These are phyloP conservation scores for Megastigmus dorsalis DNA, from an alignment of 2,888 invertebrate genomes.

Conservation along the genomic window DNA sequence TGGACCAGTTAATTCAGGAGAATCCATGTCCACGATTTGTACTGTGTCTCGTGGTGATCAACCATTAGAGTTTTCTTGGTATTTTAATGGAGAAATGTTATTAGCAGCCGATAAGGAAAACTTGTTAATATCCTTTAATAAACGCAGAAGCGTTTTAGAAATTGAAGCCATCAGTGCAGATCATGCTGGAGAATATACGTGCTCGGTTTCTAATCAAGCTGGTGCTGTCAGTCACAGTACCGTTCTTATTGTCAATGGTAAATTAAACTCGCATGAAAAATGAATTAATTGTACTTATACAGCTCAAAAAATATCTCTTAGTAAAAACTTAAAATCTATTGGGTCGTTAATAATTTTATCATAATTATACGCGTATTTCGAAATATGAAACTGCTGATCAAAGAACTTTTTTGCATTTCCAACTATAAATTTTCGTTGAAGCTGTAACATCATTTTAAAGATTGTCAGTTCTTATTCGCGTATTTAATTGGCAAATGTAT, in stretches of 20 bases:
- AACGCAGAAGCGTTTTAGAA: slow-evolving; percentile 79
- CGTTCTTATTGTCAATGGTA: slow-evolving; percentile 85
- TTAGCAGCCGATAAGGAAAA: slow-evolving; percentile 66
- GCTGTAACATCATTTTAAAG: too few species aligned
- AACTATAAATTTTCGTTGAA: too few species aligned
- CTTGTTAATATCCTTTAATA: slow-evolving; percentile 74
- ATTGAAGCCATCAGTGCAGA: slow-evolving; percentile 82
- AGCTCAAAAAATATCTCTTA: too few species aligned
- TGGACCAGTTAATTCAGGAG: slow-evolving; percentile 80
- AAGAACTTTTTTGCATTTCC: too few species aligned
- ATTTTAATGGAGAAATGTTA: slow-evolving; percentile 80
- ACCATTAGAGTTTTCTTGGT: slow-evolving; percentile 85
- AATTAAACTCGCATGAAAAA: slow-evolving; percentile 18
- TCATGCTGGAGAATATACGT: slow-evolving; percentile 86
- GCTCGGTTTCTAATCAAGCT: slow-evolving; percentile 83
- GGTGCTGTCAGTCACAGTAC: slow-evolving; percentile 82
- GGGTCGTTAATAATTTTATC: too few species aligned
- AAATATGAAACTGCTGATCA: too few species aligned
- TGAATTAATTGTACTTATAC: too few species aligned
- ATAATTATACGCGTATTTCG: too few species aligned
- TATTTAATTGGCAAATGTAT: too few species aligned
- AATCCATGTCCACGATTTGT: slow-evolving; percentile 82
- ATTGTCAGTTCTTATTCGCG: too few species aligned
- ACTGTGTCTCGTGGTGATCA: slow-evolving; percentile 84
- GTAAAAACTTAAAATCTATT: too few species aligned